Evolutionary conservation across 35 echinoderm and acorn worm genomes (phyloP).

Genomic region (Stichopus chloronotus): DNA sequence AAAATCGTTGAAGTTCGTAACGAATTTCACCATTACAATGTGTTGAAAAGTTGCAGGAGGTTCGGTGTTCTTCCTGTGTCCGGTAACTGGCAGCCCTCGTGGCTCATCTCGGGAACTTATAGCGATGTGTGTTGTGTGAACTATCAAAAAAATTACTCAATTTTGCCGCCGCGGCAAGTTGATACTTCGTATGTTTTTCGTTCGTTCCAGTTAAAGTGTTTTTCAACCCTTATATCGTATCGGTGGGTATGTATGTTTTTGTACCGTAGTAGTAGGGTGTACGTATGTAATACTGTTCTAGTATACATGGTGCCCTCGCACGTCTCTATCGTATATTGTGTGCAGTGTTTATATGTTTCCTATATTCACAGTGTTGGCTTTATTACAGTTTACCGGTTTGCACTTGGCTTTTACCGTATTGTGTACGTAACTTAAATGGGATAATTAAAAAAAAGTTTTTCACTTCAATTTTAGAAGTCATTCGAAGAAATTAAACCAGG

Average conservation of each 20-base stretch:
- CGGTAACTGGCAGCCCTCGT: background rate
- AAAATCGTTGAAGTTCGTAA: constrained; percentile 45
- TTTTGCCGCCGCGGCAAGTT: background rate
- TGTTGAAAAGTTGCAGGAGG: constrained; percentile 18
- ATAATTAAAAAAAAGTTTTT: too few species aligned
- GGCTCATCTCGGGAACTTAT: background rate
- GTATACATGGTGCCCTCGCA: too few species aligned
- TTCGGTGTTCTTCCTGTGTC: background rate
- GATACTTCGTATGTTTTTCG: background rate
- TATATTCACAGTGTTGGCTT: too few species aligned
- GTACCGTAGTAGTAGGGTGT: too few species aligned
- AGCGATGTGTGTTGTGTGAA: background rate
- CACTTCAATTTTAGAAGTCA: too few species aligned
- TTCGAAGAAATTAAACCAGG: background rate
- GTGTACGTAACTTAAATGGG: too few species aligned
- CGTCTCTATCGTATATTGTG: too few species aligned
- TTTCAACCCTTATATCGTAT: background rate
- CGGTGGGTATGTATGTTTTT: too few species aligned
- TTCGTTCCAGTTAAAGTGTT: background rate
- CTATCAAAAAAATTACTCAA: background rate
- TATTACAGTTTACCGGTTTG: too few species aligned
- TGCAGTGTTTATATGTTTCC: too few species aligned
- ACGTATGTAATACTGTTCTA: too few species aligned
- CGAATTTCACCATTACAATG: constrained; percentile 41
- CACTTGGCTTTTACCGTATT: too few species aligned